Base-by-base conservation (phyloP, 2,888 invertebrate species). In the Torymus texanus region DNA sequence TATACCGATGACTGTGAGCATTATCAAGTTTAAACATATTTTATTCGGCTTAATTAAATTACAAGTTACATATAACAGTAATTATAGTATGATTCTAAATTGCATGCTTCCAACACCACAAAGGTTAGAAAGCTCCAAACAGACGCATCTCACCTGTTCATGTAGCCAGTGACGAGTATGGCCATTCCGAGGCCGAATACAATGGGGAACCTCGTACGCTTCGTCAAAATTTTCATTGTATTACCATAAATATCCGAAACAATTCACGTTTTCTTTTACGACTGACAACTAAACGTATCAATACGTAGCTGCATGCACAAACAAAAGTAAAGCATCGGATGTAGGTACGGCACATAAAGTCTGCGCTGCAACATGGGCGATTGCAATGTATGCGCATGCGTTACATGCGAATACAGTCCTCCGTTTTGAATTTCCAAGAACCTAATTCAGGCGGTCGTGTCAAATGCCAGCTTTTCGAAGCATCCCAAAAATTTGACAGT, bases 91-190 rank as follows among this genome's bases (percentile, higher is more conserved):
- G 5, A 29, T 4, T 5, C 29, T 29, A 29, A 29, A 29, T 29
- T 29, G 3, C 29, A 29, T 29, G n/a, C 14, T 18, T 1, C 16
- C 2, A 58, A 58, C 5, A 58, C 14, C 14, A 18, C 14, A 16
- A 58, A 65, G 16, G 14, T 65, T 50, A 50, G 14, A n/a, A 65
- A 29, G 5, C 29, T 3, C 16, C n/a, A 66, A 66, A 41, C 58
- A 56, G 5, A 21, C 4, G 11, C 18, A 10, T 70, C 65, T 63
- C 56, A 73, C 73, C 73, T 63, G 41, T 55, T 62, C 12, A 21
- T 12, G 53, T 21, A 62, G 11, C 14, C 53, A 12, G 53, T 56
- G 2, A 21, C 13, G 10, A 74, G 16, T 1, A 12, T 8, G 16
- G 10, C 14, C 21, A 56, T 12, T 11, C n/a, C 65, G 21, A 65